phyloP scores from a whole-genome alignment of 2,113 vertebrate species.

The Camelus dromedarius region DNA sequence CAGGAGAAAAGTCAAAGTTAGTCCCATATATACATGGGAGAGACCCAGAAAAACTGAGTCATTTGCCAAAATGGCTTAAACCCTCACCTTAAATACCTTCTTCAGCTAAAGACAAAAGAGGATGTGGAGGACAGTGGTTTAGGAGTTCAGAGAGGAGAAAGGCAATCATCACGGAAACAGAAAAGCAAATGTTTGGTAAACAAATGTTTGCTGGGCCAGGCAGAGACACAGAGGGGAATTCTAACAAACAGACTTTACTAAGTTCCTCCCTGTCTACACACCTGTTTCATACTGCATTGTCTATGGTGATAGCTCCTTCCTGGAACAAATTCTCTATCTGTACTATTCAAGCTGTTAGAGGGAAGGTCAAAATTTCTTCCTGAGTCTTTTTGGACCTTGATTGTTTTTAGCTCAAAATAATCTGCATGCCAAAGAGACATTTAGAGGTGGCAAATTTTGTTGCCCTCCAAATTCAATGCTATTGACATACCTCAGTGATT shows the following conservation, averaged over 20 bases:
- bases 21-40: neutral
- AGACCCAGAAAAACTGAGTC: neutral
- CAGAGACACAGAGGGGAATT: neutral
- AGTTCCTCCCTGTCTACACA: neutral
- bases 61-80: neutral
- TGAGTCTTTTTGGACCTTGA: neutral
- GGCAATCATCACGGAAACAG: neutral
- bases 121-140: neutral
- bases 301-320: neutral
- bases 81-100: neutral
- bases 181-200: neutral
- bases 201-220: neutral
- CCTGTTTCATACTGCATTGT: accelerated
- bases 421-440: neutral
- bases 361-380: neutral
- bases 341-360: neutral
- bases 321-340: neutral
- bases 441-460: neutral
- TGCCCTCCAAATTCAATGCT: neutral
- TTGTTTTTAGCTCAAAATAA: neutral
- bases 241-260: neutral
- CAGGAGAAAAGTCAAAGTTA: neutral
- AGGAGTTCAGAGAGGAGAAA: neutral
- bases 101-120: neutral
- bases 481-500: neutral